phyloP scores from a whole-genome alignment of 2,888 invertebrate genomes.

The Pandemis heparana region DNA sequence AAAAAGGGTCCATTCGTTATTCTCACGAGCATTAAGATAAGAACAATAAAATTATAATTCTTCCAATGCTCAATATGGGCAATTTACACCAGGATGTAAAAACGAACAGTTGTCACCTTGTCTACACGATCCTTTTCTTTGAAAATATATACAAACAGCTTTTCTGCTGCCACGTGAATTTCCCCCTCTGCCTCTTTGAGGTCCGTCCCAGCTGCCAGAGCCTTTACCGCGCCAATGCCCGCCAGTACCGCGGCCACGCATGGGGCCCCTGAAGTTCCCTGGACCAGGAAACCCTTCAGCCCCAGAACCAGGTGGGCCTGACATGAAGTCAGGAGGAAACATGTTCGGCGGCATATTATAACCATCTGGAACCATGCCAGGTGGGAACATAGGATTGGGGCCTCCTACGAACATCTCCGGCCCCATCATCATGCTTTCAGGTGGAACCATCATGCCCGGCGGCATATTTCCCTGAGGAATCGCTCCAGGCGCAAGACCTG shows the following conservation, averaged over 20 bases:
- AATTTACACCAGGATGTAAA: slow-evolving; percentile 90
- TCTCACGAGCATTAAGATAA: background rate
- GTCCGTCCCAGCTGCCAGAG: slow-evolving; percentile 78
- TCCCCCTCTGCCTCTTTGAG: slow-evolving; percentile 79
- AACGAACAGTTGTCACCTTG: slow-evolving; percentile 94
- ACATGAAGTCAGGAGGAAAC: slow-evolving; percentile 83
- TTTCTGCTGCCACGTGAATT: slow-evolving; percentile 83
- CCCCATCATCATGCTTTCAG: slow-evolving; percentile 81
- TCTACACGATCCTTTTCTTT: slow-evolving; percentile 92
- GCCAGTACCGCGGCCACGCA: slow-evolving; percentile 82
- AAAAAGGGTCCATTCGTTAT: background rate
- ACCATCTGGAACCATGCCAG: slow-evolving; percentile 66
- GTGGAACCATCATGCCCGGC: slow-evolving; percentile 77
- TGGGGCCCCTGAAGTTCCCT: slow-evolving; percentile 83
- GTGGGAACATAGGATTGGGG: slow-evolving; percentile 68
- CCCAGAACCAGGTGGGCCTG: slow-evolving; percentile 62
- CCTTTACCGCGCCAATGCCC: slow-evolving; percentile 83
- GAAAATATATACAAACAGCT: slow-evolving; percentile 91
- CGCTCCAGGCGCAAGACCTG: slow-evolving; percentile 64
- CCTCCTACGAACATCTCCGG: slow-evolving; percentile 71
- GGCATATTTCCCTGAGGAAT: slow-evolving; percentile 68
- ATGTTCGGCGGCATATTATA: slow-evolving; percentile 80
- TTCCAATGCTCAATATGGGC: slow-evolving; percentile 71
- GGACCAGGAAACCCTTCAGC: slow-evolving; percentile 56
- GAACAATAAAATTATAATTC: background rate